Evolutionary conservation across 2,113 vertebrate genomes (phyloP).

Genomic region (Mormyrus iriodes): DNA sequence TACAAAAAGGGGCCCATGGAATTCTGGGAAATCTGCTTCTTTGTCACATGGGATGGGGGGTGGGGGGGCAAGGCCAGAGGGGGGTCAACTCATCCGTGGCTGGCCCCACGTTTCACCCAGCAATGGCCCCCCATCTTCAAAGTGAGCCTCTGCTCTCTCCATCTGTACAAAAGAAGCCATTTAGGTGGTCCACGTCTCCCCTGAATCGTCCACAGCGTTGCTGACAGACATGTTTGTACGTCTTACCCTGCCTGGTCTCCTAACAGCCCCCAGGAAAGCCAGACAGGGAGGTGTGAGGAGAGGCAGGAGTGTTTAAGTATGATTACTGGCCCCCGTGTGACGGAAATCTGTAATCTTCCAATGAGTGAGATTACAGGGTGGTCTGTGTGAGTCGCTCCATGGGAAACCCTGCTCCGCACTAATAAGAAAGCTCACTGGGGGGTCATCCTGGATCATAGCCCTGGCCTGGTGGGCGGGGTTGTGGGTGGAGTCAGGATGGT

Average conservation of each 20-base stretch:
- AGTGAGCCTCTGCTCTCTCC: background rate
- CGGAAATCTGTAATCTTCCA: conserved; percentile 13
- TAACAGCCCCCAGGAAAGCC: background rate
- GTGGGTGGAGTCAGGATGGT: background rate
- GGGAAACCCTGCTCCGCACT: background rate
- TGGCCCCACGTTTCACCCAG: background rate
- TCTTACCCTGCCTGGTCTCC: background rate
- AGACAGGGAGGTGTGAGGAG: background rate
- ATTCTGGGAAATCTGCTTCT: background rate
- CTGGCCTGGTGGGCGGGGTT: background rate
- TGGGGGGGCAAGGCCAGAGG: background rate
- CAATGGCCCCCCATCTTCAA: background rate
- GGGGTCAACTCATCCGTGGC: background rate
- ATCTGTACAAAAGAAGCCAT: background rate
- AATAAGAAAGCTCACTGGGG: background rate
- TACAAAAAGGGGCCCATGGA: background rate
- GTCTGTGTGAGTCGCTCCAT: background rate
- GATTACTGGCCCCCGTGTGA: background rate
- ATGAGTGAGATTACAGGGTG: conserved; percentile 15
- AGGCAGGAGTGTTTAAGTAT: background rate
- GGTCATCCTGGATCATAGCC: background rate
- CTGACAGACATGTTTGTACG: background rate
- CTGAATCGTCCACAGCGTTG: background rate
- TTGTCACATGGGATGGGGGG: background rate
- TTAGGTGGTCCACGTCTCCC: background rate